Conservation (phyloP, 1,140 invertebrate species). For the Ganaspis sp. region DNA sequence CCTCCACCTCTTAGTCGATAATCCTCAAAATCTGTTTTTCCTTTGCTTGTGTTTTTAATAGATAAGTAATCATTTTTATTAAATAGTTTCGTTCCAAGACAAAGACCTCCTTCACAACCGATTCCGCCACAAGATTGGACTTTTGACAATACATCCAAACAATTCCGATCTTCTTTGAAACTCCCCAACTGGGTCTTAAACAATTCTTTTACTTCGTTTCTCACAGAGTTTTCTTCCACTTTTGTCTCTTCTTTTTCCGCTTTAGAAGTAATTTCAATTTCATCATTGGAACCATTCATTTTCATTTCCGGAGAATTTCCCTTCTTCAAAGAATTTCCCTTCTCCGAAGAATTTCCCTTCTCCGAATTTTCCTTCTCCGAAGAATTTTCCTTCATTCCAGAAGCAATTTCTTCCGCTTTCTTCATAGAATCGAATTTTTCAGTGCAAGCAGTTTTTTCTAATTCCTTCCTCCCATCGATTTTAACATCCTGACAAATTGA, state of each 20-base stretch:
- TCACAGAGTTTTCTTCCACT: not conserved
- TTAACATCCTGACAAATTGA: conserved; percentile 42
- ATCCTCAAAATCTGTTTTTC: not conserved
- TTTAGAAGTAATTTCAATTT: not conserved
- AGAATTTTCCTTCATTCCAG: no score
- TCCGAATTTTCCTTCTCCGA: no score
- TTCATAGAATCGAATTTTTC: no score
- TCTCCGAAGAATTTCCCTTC: no score
- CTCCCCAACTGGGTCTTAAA: conserved; percentile 5
- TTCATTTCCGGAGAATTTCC: no score
- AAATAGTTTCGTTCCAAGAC: conserved; percentile 20
- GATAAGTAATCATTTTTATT: not conserved
- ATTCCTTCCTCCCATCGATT: conserved; percentile 20
- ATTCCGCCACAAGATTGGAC: conserved; percentile 18
- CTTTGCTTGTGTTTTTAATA: not conserved
- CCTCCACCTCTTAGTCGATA: conserved; percentile 45
- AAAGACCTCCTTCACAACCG: conserved; percentile 32
- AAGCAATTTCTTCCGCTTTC: no score
- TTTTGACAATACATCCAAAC: not conserved
- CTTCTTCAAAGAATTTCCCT: no score
- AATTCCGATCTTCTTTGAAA: conserved; percentile 16
- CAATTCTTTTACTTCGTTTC: not conserved
- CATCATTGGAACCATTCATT: not conserved
- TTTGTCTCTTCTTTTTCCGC: not conserved
- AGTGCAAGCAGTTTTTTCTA: not conserved